These are phyloP conservation scores for Callocephalon fimbriatum DNA, from an alignment of 2,113 vertebrate species.

Conservation along the genomic window DNA sequence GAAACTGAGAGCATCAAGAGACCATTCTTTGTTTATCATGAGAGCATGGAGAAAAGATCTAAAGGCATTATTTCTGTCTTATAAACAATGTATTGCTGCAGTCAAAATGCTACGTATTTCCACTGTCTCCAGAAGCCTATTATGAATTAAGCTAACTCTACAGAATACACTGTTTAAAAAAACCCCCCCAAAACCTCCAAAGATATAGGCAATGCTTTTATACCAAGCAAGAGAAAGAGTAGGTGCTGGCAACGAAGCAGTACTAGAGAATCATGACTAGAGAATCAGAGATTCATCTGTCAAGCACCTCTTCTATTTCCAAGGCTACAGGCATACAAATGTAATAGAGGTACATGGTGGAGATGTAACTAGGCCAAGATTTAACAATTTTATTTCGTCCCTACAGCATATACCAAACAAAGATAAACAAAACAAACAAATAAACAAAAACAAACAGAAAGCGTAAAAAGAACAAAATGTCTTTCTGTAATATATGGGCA, in stretches of 20 bases:
- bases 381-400: constrained; percentile 1
- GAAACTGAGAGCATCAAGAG: background rate
- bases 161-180: background rate
- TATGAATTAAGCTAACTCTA: too few species aligned
- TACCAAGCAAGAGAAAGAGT: background rate
- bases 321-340: constrained; percentile 2
- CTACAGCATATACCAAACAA: background rate
- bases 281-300: background rate
- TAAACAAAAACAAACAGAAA: background rate
- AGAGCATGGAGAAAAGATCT: background rate
- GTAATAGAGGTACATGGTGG: background rate
- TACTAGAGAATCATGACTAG: background rate
- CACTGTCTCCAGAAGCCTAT: background rate
- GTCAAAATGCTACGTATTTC: background rate
- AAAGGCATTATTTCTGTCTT: background rate
- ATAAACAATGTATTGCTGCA: background rate
- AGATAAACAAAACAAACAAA: background rate
- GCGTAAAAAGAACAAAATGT: background rate
- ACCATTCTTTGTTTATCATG: background rate
- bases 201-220: background rate
- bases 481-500: background rate
- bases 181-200: background rate
- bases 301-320: constrained; percentile 22
- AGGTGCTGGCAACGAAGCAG: background rate
- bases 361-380: background rate